phyloP scores from a whole-genome alignment of 1,140 invertebrate species.

The Lepidostoma basale region DNA sequence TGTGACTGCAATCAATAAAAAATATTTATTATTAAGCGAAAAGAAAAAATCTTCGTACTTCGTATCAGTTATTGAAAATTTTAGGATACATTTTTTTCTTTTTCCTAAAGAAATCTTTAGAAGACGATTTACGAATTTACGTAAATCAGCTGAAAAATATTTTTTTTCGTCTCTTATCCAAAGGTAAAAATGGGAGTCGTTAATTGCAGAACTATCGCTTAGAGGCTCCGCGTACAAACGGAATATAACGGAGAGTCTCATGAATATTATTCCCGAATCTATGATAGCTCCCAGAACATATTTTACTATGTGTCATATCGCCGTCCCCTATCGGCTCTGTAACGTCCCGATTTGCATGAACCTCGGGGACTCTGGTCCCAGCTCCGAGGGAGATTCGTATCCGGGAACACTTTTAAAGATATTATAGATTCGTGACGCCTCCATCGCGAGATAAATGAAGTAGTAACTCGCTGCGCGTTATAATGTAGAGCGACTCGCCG shows the following conservation, averaged over 20 bases:
- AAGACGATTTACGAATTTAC: too few relatives aligned
- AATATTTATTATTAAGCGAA: too few relatives aligned
- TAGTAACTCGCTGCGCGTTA: conserved; percentile 24
- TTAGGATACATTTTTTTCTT: too few relatives aligned
- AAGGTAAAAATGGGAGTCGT: too few relatives aligned
- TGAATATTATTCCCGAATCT: conserved; percentile 26
- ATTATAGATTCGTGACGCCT: conserved; percentile 30
- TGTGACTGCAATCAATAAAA: too few relatives aligned
- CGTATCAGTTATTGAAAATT: too few relatives aligned
- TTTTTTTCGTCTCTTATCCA: too few relatives aligned
- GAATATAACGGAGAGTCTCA: too few relatives aligned
- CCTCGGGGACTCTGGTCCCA: neutral
- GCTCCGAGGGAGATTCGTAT: neutral
- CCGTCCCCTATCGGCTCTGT: conserved; percentile 1
- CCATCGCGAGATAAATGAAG: conserved; percentile 29
- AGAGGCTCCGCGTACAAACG: conserved; percentile 26
- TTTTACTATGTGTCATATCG: conserved; percentile 25
- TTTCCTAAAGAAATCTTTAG: too few relatives aligned
- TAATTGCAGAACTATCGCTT: too few relatives aligned
- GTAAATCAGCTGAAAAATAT: too few relatives aligned
- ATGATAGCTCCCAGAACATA: conserved; percentile 24
- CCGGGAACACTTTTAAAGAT: conserved; percentile 28
- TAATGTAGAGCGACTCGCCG: conserved; percentile 23
- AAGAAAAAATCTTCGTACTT: too few relatives aligned
- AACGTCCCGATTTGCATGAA: conserved; percentile 24